phyloP scores from a whole-genome alignment of 2,113 vertebrate species.

The Crotalus horridus region DNA sequence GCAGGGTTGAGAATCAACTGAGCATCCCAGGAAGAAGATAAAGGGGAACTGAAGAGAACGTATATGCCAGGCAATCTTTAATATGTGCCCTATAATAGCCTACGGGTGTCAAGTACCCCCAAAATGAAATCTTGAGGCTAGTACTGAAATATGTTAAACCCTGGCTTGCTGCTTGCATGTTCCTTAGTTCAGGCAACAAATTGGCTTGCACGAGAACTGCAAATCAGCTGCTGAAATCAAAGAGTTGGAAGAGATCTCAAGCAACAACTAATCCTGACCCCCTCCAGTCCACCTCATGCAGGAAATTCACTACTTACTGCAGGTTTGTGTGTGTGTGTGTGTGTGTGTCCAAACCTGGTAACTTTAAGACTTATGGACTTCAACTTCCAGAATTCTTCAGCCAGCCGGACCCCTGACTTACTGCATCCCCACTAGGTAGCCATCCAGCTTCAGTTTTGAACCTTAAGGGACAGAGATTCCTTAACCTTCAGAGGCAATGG shows the following conservation, averaged over 20 bases:
- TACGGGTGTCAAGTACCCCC: background rate
- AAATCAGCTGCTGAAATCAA: background rate
- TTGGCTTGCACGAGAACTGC: background rate
- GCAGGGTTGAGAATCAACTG: background rate
- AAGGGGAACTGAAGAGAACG: background rate
- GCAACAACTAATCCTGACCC: background rate
- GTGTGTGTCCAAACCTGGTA: background rate
- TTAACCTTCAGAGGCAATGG: background rate
- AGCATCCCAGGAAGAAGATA: background rate
- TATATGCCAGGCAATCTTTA: background rate
- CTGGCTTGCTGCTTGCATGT: background rate
- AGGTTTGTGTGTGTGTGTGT: too few relatives aligned
- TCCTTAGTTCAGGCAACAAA: background rate
- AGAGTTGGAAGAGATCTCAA: background rate
- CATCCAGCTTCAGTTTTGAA: background rate
- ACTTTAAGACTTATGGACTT: background rate
- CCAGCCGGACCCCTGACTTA: background rate
- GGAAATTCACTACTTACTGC: background rate
- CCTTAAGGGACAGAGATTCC: background rate
- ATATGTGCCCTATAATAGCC: background rate
- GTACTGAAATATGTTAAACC: background rate
- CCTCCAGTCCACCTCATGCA: background rate
- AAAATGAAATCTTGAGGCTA: background rate
- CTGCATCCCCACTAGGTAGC: background rate
- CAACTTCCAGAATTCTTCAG: background rate